Conservation (phyloP, 2,113 vertebrate species). For the Ochotona curzoniae region DNA sequence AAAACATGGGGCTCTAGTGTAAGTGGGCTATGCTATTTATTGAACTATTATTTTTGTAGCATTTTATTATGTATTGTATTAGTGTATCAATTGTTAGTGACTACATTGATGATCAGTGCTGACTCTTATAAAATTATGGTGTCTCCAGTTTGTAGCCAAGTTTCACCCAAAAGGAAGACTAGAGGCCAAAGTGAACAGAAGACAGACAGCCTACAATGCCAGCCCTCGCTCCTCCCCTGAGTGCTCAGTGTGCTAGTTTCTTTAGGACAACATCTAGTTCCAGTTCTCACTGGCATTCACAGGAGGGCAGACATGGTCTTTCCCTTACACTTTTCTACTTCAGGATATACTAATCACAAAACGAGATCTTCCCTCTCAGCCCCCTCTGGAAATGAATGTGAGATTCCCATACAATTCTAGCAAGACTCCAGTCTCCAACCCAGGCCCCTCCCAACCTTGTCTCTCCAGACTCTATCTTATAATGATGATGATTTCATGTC, state of each 20-base stretch:
- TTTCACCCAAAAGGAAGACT: background rate
- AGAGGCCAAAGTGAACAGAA: background rate
- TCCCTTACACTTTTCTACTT: background rate
- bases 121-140: background rate
- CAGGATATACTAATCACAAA: background rate
- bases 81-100: background rate
- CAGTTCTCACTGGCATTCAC: background rate
- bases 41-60: too few relatives aligned
- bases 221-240: background rate
- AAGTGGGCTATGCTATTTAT: background rate
- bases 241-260: background rate
- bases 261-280: background rate
- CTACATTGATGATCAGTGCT: background rate
- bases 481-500: constrained; percentile 58
- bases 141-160: background rate
- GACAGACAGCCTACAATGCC: background rate
- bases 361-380: background rate
- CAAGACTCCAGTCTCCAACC: background rate
- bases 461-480: background rate
- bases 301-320: background rate
- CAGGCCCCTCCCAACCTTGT: background rate
- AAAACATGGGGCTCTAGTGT: background rate
- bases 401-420: background rate
- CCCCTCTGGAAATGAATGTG: background rate
- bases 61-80: too few relatives aligned